A percentile compares a stretch with the other conserved stretches of the same genome.
Evolutionary conservation across 2,888 invertebrate genomes (phyloP).

Genomic region (Muscina levida): DNA sequence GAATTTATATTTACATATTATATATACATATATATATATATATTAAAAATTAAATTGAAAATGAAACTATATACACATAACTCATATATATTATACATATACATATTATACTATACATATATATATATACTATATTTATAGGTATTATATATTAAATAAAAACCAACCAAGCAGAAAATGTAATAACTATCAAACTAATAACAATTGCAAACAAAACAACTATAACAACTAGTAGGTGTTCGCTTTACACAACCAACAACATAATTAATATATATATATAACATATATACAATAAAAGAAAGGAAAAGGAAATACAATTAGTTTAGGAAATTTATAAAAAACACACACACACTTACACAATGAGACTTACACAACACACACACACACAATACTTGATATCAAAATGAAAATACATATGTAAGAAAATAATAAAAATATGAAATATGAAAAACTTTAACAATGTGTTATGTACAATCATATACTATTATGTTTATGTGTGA

Average conservation of each 20-base stretch:
- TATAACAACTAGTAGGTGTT: constrained; percentile 52
- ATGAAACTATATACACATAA: constrained; percentile 62
- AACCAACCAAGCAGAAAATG: constrained; percentile 27
- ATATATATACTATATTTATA: constrained; percentile 62
- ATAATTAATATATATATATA: too few species aligned
- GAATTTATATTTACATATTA: constrained; percentile 69
- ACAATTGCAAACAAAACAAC: constrained; percentile 22
- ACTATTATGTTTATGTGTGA: constrained; percentile 54
- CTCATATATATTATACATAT: constrained; percentile 62
- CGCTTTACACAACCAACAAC: constrained; percentile 57
- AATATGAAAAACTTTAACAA: constrained; percentile 18
- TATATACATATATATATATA: constrained; percentile 46
- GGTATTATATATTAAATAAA: constrained; percentile 49
- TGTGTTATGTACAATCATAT: constrained; percentile 68
- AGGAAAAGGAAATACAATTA: constrained; percentile 17
- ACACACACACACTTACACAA: constrained; percentile 36
- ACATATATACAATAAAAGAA: constrained; percentile 25
- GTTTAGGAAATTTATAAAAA: constrained; percentile 29
- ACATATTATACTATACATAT: constrained; percentile 47
- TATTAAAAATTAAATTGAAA: constrained; percentile 38
- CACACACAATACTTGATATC: too few species aligned
- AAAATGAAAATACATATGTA: constrained; percentile 1
- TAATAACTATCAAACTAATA: constrained; percentile 43
- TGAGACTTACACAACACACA: constrained; percentile 1
- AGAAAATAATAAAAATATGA: constrained; percentile 7